phyloP scores from a whole-genome alignment of 2,888 invertebrate genomes.

The Lasioglossum malachurum region DNA sequence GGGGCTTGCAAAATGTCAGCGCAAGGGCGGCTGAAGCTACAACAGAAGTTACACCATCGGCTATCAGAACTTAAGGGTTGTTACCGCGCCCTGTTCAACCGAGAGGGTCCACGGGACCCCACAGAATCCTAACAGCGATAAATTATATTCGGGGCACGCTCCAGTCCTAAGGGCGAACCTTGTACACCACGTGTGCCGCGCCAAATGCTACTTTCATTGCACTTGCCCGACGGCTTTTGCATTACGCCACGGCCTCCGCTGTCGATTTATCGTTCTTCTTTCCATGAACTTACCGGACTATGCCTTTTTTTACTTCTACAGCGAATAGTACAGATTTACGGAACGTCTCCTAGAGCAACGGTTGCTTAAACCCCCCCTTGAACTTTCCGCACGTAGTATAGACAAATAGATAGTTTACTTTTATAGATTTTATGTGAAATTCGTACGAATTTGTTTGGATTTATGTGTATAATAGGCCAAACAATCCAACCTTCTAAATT shows the following conservation, averaged over 20 bases:
- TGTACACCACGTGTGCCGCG: constrained; percentile 69
- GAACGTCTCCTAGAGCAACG: neutral
- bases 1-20: constrained; percentile 49
- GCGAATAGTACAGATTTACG: constrained; percentile 2
- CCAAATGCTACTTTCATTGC: constrained; percentile 82
- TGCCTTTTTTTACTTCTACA: neutral
- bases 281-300: constrained; percentile 44
- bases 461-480: too few relatives aligned
- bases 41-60: constrained; percentile 48
- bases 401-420: neutral
- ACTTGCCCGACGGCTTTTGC: constrained; percentile 78
- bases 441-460: neutral
- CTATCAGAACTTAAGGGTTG: constrained; percentile 71
- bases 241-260: constrained; percentile 62
- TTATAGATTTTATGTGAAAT: neutral
- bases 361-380: neutral
- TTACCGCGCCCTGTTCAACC: constrained; percentile 46
- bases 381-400: neutral
- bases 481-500: too few relatives aligned
- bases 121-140: constrained; percentile 78
- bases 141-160: constrained; percentile 82
- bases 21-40: constrained; percentile 40
- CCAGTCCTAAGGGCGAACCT: constrained; percentile 71
- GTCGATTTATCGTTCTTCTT: constrained; percentile 76
- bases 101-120: constrained; percentile 61